Evolutionary conservation across 2,888 invertebrate species (phyloP), one percentile per base, ranked within the genome.

Genomic region (Peribatodes rhomboidaria): DNA sequence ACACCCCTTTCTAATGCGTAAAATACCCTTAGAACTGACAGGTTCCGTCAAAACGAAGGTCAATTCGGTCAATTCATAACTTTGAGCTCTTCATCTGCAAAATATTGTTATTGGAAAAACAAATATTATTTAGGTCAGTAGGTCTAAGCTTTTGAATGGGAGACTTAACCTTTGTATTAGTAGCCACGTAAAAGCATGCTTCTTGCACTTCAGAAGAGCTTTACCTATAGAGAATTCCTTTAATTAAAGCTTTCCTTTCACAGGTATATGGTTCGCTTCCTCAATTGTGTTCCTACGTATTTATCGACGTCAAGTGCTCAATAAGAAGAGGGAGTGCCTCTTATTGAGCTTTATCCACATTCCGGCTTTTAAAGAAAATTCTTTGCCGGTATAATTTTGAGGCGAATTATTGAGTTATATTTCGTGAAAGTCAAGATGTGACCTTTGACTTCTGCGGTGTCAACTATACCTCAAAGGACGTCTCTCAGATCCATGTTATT

Each of bases 401-500:
- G 65, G 62, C 60, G 59, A 64, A 67, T 66, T 77, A 82, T 80
- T 79, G 67, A 74, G 74, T 83, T 78, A 77, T 78, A 74, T 75
- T 73, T 70, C 59, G 31, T 55, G 69, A 71, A 76, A 77, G 74
- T 70, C 74, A 65, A 60, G 68, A 69, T 27, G 18, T 70, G 72
- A 76, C 75, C 77, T 80, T 80, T 77, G 72, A 77, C 57, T 70
- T 70, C 66, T 68, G 62, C 42, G 69, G 70, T 68, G 67, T 69
- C 72, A 74, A 66, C 66, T 69, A 61, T 64, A 73, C 65, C 71
- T 79, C 74, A 83, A 83, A 85, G 77, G 75, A 53, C 72, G 70
- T 75, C 80, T 80, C 79, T 81, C 67, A 78, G 74, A 69, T 76
- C 71, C 65, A 65, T 66, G 73, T 81, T 76, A 82, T 82, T 73